Evolutionary conservation across 2,888 invertebrate genomes (phyloP), one percentile per base, ranked within the genome.

Genomic region (Cosmia trapezina): DNA sequence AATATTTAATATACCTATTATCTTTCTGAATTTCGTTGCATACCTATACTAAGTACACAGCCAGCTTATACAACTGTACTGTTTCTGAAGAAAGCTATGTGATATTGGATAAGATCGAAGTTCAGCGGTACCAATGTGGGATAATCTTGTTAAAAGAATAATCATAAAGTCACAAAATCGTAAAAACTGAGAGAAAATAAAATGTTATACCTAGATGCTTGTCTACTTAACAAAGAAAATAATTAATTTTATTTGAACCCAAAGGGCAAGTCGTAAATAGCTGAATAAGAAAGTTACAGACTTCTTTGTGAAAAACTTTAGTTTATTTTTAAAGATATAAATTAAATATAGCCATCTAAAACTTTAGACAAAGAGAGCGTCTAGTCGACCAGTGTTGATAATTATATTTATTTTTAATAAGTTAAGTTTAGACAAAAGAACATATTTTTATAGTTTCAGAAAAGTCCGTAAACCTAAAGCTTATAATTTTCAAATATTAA

Each of bases 301-400:
- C 19, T 37, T 61, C 17, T 76, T 49, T 77, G 43, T 54, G 19
- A n/a, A 61, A 61, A 61, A 28, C 2, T 33, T n/a, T 6, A 63
- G 6, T 63, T 60, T 63, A 60, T 33, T 69, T 76, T 69, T 47
- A 37, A 14, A 19, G 19, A 61, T 37, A 59, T n/a, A 49, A 37
- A 62, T 62, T 41, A 47, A 73, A 60, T 45, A 62, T 47, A 57
- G 14, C 17, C 45, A 64, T 56, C 43, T 37, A 28, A 81, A 77
- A 62, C 49, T 77, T 81, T 60, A 12, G 1, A 61, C 47, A 81
- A 68, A 45, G 65, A 2, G 22, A 57, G 12, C 14, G 22, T 64
- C 28, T 41, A 60, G 54, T 64, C 17, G 5, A 33, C 17, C 14
- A 17, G 33, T 63, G 12, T 59, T 45, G 9, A 64, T 41, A 63